Conservation (phyloP, 2,113 vertebrate genomes). For the Psammodynastes pulverulentus region DNA sequence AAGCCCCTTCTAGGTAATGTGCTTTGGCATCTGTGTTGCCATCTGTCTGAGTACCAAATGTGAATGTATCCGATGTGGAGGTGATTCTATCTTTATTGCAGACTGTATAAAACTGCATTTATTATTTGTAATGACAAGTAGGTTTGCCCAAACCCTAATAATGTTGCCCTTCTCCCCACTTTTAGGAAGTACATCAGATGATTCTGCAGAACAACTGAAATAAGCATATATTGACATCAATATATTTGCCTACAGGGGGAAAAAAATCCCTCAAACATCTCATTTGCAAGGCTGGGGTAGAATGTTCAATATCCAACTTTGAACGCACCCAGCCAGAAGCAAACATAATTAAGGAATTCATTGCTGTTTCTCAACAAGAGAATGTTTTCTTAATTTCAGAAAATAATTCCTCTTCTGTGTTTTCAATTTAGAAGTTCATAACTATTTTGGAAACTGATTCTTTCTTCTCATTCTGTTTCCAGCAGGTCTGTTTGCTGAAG, state of each 20-base stretch:
- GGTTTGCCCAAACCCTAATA: neutral
- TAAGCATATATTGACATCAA: neutral
- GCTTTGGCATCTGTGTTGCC: neutral
- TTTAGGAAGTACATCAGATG: neutral
- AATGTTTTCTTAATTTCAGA: neutral
- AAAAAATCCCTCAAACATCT: neutral
- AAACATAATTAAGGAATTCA: slow-evolving; percentile 5
- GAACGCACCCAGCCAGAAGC: neutral
- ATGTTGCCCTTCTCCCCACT: neutral
- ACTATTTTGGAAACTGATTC: neutral
- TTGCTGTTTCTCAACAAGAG: neutral
- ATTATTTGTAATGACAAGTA: neutral
- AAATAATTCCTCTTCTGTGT: neutral
- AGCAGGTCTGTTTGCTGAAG: neutral
- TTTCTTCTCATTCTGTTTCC: slow-evolving; percentile 3
- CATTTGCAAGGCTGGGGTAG: neutral
- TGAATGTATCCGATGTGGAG: neutral
- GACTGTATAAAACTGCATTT: neutral
- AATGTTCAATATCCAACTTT: neutral
- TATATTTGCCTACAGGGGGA: neutral
- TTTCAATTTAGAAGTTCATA: neutral
- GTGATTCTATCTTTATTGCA: neutral
- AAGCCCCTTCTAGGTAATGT: neutral
- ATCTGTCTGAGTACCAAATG: neutral
- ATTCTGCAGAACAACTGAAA: slow-evolving; percentile 1